Evolutionary conservation across 2,113 vertebrate genomes (phyloP), one percentile per base, ranked within the genome.

Genomic region (Gadus chalcogrammus): DNA sequence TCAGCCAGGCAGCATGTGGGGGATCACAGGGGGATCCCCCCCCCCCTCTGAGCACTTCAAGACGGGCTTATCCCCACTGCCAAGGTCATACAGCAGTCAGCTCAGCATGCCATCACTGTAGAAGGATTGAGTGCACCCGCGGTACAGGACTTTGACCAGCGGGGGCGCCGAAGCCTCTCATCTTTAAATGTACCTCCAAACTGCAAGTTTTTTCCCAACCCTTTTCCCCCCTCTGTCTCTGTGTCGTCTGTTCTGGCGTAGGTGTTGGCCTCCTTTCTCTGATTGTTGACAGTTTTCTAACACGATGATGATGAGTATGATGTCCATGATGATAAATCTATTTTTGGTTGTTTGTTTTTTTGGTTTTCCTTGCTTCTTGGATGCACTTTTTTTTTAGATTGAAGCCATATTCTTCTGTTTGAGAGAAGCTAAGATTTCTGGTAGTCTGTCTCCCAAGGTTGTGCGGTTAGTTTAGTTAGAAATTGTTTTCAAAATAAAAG

Each of bases 111-210:
- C 64, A 42, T 42, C 18, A 11, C 38, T 31, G 74, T 28, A 72
- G 74, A 63, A 61, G 69, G 17, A 20, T 2, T n/a, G 55, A 73
- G 53, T 61, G 69, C 16, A 84, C 31, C 64, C 9, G 17, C 68
- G 0, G 71, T 75, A 70, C 78, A 66, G 68, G 81, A 85, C 86
- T 78, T 72, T 68, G 18, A 28, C 20, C 48, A 4, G 31, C 6
- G 31, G 31, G 31, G 31, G 31, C 4, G 31, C 31, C 31, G 6
- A 35, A 89, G 76, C 75, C 86, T 79, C 62, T 76, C 59, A 84
- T 93, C 89, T 92, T 92, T 93, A 85, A 63, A 75, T 87, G 91
- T 92, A 93, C 91, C 94, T 93, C 93, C 88, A 92, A 90, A 92
- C 88, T 92, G 94, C 92, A 89, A 93, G 92, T 93, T 94, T 93